These are phyloP conservation scores for Catostylus mosaicus DNA, from an alignment of 30 jellyfish, hydroid and myxozoan genomes.

Conservation along the genomic window DNA sequence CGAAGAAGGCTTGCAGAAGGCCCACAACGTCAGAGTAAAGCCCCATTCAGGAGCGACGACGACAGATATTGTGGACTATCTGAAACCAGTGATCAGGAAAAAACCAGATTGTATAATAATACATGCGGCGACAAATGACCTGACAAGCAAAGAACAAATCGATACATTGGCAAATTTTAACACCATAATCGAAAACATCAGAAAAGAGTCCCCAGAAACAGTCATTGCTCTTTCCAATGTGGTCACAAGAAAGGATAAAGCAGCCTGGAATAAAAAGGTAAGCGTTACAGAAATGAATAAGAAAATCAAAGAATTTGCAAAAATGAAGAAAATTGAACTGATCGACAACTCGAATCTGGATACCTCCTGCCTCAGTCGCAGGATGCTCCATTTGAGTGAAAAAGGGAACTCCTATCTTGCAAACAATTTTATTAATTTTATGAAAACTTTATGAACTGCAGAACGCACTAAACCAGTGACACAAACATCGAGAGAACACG, in stretches of 20 bases:
- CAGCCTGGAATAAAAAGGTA: conserved; percentile 39
- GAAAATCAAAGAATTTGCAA: conserved; percentile 46
- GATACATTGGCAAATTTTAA: not conserved
- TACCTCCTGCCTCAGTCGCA: conserved; percentile 59
- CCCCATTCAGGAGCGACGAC: conserved; percentile 8
- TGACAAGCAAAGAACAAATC: conserved; percentile 7
- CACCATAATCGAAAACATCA: conserved; percentile 15
- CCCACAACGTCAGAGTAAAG: conserved; percentile 10
- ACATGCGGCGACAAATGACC: conserved; percentile 46
- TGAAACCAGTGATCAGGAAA: conserved; percentile 56
- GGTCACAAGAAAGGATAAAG: conserved; percentile 40
- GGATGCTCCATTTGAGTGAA: conserved; percentile 38
- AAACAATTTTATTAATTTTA: conserved; percentile 27
- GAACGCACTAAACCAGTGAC: conserved; percentile 20
- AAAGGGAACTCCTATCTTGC: conserved; percentile 48
- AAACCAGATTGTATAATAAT: conserved; percentile 15
- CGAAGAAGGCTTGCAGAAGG: conserved; percentile 17
- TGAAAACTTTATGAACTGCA: not conserved
- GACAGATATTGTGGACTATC: conserved; percentile 45
- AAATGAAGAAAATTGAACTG: conserved; percentile 17
- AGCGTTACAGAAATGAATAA: conserved; percentile 28
- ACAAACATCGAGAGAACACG: not conserved
- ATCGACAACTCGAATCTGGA: conserved; percentile 48
- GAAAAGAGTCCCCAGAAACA: conserved; percentile 45
- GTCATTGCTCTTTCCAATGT: conserved; percentile 29